phyloP scores from a whole-genome alignment of 92 coral and sea anemone species.

The Bergia puertoricense region DNA sequence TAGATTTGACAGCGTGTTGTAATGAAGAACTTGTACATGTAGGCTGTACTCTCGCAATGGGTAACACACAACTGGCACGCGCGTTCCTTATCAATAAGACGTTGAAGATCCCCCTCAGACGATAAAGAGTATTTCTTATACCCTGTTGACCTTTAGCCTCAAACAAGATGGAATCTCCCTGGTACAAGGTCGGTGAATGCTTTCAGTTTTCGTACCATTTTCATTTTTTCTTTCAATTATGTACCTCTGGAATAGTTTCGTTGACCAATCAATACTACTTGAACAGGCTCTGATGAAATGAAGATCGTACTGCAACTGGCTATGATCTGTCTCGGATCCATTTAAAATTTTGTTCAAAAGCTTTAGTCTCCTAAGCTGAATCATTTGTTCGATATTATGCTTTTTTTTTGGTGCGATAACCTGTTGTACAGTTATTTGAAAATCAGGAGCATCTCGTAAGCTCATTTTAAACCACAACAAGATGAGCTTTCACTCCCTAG shows the following conservation, averaged over 20 bases:
- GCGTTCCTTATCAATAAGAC: neutral
- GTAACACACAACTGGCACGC: neutral
- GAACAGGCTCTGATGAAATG: neutral
- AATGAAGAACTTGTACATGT: neutral
- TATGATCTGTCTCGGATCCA: neutral
- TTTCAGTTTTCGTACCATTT: neutral
- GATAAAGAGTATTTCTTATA: neutral
- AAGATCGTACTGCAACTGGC: neutral
- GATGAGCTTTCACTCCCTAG: neutral
- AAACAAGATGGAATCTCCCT: neutral
- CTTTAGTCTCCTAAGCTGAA: neutral
- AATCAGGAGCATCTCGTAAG: neutral
- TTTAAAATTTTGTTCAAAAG: neutral
- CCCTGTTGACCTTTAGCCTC: neutral
- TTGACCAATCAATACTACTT: neutral
- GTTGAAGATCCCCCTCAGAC: neutral
- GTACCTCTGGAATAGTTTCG: neutral
- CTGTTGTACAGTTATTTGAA: neutral
- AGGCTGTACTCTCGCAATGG: neutral
- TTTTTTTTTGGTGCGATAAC: neutral
- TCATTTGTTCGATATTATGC: neutral
- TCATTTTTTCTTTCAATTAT: too few species aligned
- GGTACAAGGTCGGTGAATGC: neutral
- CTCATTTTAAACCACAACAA: neutral
- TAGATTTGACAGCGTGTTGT: neutral